Base-by-base conservation (phyloP, 2,113 vertebrate species). In the Neolamprologus falcicula region DNA sequence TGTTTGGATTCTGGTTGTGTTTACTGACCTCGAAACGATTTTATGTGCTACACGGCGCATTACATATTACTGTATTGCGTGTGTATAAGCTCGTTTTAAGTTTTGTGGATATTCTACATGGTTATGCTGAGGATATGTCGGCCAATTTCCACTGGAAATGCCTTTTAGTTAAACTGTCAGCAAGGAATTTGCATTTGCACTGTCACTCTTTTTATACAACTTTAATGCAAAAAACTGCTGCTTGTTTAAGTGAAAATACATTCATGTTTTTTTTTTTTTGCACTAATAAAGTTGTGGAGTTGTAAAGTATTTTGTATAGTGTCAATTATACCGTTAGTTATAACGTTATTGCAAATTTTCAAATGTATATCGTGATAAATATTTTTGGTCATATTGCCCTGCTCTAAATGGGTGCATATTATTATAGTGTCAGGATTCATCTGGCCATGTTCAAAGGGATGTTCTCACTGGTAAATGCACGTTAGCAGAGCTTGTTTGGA, bases 271-370 rank as follows among this genome's bases (percentile, higher is more conserved):
- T 31, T 28, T 14, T 7, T 16, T 47, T 47, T 47, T 45, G 14
- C 45, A 2, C 14, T 47, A 47, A 17, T 47, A 47, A 16, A 47
- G 0, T 50, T 52, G 17, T n/a, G 47, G 17, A 50, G 47, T 52
- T 52, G 50, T 53, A 53, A 54, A 54, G 52, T 21, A 54, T 57
- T 26, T 57, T 57, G 1, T 57, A 0, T 57, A 1, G 54, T 57
- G 54, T 57, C 54, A 57, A 28, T 28, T 57, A 57, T 0, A 57
- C 0, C 0, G 3, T 26, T 0, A 57, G 12, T 8, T 14, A 1
- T 57, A 57, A 0, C 1, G 24, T 57, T 57, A 57, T 1, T 0
- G 1, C 54, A 57, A 57, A 57, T 57, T 28, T 57, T 57, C 54
- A 57, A 28, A 57, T 57, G 0, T 57, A 57, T 57, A 57, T 57